A percentile compares a stretch with the other conserved stretches of the same genome.
Conservation (phyloP, 2,797 vertebrate species). For the Limnodromus scolopaceus region DNA sequence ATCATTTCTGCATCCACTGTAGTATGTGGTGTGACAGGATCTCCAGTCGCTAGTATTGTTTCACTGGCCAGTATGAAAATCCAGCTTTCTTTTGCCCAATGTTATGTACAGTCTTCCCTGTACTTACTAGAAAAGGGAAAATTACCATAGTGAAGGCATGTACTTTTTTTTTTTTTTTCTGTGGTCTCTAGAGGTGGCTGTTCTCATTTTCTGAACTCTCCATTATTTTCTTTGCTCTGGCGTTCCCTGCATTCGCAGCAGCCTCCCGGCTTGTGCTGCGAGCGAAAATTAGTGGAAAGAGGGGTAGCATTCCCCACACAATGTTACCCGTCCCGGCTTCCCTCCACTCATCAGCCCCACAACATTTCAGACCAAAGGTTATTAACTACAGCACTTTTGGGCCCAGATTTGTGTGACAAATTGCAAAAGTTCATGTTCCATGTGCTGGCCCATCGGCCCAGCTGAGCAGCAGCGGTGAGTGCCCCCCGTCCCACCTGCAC, state of each 20-base stretch:
- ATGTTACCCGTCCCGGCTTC: accelerated
- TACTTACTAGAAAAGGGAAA: background rate
- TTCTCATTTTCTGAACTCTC: background rate
- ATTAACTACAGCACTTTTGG: background rate
- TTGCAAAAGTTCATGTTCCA: background rate
- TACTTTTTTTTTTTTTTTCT: background rate
- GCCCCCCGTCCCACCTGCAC: background rate
- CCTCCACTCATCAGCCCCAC: background rate
- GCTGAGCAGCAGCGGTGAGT: background rate
- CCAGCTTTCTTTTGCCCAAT: background rate
- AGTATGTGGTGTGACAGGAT: background rate
- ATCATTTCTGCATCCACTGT: background rate
- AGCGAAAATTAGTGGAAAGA: background rate
- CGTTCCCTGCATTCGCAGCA: background rate
- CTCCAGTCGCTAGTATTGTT: background rate
- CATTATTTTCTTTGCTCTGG: background rate
- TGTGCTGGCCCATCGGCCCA: accelerated
- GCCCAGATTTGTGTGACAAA: background rate
- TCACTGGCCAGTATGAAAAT: background rate
- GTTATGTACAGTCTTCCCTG: background rate
- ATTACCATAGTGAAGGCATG: background rate
- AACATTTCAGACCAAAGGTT: background rate
- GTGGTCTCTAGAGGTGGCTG: background rate
- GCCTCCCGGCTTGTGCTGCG: background rate
- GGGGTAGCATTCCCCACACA: background rate